phyloP scores from a whole-genome alignment of 2,888 invertebrate genomes.

The Podabrus alpinus region DNA sequence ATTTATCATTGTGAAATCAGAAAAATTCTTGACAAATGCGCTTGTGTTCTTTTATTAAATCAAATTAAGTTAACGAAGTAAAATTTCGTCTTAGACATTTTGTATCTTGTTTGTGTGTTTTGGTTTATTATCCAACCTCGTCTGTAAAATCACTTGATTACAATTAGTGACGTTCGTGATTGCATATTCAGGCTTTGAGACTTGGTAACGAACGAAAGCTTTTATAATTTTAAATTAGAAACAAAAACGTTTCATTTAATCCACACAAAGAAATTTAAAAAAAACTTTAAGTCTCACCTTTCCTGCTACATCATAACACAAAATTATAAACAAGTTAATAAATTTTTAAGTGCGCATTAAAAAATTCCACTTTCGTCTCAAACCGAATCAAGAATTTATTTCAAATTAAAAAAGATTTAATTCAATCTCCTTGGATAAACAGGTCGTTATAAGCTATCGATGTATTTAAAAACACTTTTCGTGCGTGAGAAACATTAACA shows the following conservation, averaged over 20 bases:
- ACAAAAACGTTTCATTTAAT: slow-evolving; percentile 6
- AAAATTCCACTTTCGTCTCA: neutral
- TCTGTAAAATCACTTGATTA: slow-evolving; percentile 42
- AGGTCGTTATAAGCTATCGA: slow-evolving; percentile 1
- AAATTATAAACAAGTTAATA: neutral
- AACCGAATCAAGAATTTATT: neutral
- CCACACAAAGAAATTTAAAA: neutral
- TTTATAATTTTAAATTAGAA: slow-evolving; percentile 8
- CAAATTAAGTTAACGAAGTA: slow-evolving; percentile 34
- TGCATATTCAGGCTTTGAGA: slow-evolving; percentile 39
- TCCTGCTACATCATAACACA: neutral
- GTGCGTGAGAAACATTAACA: slow-evolving; percentile 13
- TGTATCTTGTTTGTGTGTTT: slow-evolving; percentile 40
- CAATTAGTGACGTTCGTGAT: slow-evolving; percentile 43
- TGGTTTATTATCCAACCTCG: slow-evolving; percentile 16
- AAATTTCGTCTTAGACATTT: slow-evolving; percentile 28
- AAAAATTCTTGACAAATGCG: neutral
- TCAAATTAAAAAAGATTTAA: neutral
- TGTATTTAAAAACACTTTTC: neutral
- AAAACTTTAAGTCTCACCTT: neutral
- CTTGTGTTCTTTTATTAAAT: slow-evolving; percentile 19
- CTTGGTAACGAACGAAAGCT: slow-evolving; percentile 17
- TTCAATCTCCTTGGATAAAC: neutral
- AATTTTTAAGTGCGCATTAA: neutral
- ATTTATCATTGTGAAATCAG: neutral